phyloP scores from a whole-genome alignment of 2,113 vertebrate genomes.

The Coryphaenoides rupestris region DNA sequence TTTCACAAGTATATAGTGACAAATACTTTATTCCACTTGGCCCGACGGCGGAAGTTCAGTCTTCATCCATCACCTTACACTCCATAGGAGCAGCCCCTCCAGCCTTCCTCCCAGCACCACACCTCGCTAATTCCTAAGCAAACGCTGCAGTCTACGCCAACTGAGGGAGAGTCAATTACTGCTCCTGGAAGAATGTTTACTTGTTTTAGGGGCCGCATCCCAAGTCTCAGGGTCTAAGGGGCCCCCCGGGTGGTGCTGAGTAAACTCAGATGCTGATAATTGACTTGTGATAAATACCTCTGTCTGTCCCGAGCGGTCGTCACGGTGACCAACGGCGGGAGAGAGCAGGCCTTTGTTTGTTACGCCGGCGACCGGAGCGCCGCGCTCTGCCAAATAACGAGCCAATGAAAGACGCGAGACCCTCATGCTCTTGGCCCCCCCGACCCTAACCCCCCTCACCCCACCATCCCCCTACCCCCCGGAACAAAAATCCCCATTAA shows the following conservation, averaged over 20 bases:
- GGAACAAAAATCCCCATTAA: conserved; percentile 35
- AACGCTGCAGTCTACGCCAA: not conserved
- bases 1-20: too few species aligned
- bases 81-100: not conserved
- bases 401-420: conserved; percentile 56
- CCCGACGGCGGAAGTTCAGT: not conserved
- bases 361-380: conserved; percentile 24
- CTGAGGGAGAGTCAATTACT: not conserved
- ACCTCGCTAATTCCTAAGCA: not conserved
- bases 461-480: too few species aligned
- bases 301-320: conserved; percentile 66
- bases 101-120: not conserved
- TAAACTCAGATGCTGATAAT: conserved; percentile 62
- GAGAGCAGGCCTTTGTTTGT: conserved; percentile 65
- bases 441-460: not conserved
- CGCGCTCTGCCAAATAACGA: conserved; percentile 56
- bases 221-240: conserved; percentile 49
- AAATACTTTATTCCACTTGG: too few species aligned
- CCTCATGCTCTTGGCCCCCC: conserved; percentile 26
- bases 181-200: not conserved
- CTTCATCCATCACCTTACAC: not conserved
- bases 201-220: not conserved
- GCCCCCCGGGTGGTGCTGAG: conserved; percentile 2
- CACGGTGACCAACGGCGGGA: conserved; percentile 56
- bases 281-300: conserved; percentile 70